Evolutionary conservation across 1,140 invertebrate genomes (phyloP), one percentile per base, ranked within the genome.

Genomic region (Tribolium madens): DNA sequence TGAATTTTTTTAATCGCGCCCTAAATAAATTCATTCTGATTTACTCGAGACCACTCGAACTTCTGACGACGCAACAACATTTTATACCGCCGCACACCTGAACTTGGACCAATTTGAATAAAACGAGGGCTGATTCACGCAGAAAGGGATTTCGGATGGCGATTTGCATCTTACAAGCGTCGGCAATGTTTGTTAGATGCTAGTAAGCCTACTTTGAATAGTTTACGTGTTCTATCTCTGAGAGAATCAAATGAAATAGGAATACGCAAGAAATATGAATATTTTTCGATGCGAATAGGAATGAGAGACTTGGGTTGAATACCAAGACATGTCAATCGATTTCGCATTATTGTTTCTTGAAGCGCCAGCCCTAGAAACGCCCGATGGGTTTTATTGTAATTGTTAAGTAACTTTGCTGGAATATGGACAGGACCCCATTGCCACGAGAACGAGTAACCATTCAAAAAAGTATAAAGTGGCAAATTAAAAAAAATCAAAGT

Each of bases 131-230:
- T 33, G 57, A 26, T 26, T 26, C 21, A 21, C 73, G 48, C 26
- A 68, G 73, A 75, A 68, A 75, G 73, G 73, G 73, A 75, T 75
- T 75, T 75, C 73, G 57, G 57, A 33, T 68, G 15, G 33, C 50
- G 73, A 75, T 75, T 75, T 75, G 64, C 73, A 75, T 75, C 73
- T 75, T 64, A 64, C 57, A 64, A 64, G 57, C 57, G 57, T 64
- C 57, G 57, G 57, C 57, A 64, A 64, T 64, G 57, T 64, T 64
- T 64, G 57, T 64, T 64, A 64, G 57, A 64, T 64, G 57, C 57
- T 64, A 64, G 57, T 64, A 64, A 64, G 57, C 57, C 57, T 64
- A 64, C 57, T 64, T 64, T 64, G 57, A 64, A 64, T 64, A 64
- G 57, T 64, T 64, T 64, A 64, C 57, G 57, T 64, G 57, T 64